Base-by-base conservation (phyloP, 1,140 invertebrate genomes). In the Danaus plexippus region DNA sequence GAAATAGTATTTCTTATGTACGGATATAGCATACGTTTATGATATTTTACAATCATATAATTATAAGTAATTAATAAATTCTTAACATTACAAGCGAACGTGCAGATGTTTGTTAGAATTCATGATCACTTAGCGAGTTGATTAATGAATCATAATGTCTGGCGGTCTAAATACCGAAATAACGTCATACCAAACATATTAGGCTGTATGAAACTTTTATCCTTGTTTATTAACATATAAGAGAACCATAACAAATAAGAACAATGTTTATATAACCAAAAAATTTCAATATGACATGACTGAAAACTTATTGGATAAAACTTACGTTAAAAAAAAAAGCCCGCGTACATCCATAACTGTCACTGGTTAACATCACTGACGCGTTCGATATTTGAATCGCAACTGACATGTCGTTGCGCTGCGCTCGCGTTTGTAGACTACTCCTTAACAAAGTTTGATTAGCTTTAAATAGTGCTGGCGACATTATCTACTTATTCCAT, bases 401-500 rank as follows among this genome's bases (percentile, higher is more conserved):
- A 75, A 82, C 75, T 80, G 64, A 61, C 43, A 77, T 74, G 68
- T 70, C 71, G 71, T 61, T 77, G 74, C 65, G 22, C 64, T 52
- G 75, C 74, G 74, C 70, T 65, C 61, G 63, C 15, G 15, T 15
- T 44, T 55, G 52, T 59, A 60, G 69, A 86, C 81, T 87, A 73
- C 73, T 78, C 67, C 71, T 79, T 84, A 86, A 87, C 77, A 59
- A 75, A 72, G 59, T 75, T 84, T 84, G 77, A 87, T 85, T 87
- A 85, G 73, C 73, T 82, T 87, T 87, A 87, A 85, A 87, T 87
- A 87, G 80, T 63, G 62, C 60, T 71, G 77, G 70, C 73, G 75
- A 80, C 66, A 83, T 86, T 80, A 85, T 79, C 75, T 76, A 76
- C 71, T 83, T 83, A 80, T 79, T 84, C 67, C 74, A 81, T 83